phyloP scores from a whole-genome alignment of 2,888 invertebrate genomes.

The Blomia tropicalis region DNA sequence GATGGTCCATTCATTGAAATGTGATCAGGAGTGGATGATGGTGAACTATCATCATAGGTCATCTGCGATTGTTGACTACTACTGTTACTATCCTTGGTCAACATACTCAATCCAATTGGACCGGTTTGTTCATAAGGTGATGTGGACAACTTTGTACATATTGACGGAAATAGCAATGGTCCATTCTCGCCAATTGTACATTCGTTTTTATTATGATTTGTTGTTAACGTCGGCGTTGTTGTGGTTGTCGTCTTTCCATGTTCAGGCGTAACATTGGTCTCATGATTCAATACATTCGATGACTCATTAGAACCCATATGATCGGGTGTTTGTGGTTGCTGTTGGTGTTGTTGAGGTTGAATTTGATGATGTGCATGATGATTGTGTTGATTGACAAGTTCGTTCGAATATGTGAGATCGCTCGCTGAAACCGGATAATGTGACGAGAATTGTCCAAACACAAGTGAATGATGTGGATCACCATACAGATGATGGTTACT shows the following conservation, averaged over 20 bases:
- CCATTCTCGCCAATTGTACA: slow-evolving; percentile 1
- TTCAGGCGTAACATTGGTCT: not conserved
- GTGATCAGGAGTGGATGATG: slow-evolving; percentile 1
- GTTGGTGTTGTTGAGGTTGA: not conserved
- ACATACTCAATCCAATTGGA: not conserved
- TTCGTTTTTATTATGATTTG: not conserved
- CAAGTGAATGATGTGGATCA: not conserved
- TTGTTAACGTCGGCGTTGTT: not conserved
- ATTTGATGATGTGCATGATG: too few relatives aligned
- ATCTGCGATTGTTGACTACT: not conserved
- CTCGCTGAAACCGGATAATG: slow-evolving; percentile 10
- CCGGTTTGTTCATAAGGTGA: not conserved
- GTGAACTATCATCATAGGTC: not conserved
- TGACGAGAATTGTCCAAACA: not conserved
- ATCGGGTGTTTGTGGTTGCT: not conserved
- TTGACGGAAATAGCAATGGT: not conserved
- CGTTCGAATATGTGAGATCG: slow-evolving; percentile 1
- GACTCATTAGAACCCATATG: not conserved
- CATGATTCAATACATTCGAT: too few relatives aligned
- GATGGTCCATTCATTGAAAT: not conserved
- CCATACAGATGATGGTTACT: slow-evolving; percentile 4
- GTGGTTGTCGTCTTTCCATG: too few relatives aligned
- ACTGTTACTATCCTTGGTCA: not conserved
- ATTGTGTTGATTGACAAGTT: not conserved
- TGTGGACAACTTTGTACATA: not conserved